Base-by-base conservation (phyloP, 2,888 invertebrate species). In the Lithophane semibrunnea region DNA sequence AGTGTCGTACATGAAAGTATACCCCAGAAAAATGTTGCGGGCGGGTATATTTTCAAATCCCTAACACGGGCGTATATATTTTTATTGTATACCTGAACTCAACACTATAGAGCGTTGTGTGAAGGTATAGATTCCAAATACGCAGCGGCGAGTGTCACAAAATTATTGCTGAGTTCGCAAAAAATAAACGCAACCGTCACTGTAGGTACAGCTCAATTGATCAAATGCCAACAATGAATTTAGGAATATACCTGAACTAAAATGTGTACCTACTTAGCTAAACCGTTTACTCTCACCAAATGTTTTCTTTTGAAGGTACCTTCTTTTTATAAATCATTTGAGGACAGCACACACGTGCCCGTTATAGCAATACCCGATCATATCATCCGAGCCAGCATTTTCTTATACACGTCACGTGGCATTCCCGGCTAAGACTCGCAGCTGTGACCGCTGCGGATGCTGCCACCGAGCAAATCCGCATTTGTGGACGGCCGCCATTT, bases 361-460 rank as follows among this genome's bases (percentile, higher is more conserved):
- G n/a, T n/a, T 58, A 64, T 44, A 49, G 24, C 49, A 47, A 71
- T 64, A 74, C 58, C 54, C 69, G 61, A 65, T 72, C 70, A 49
- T 42, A 56, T 64, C 24, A 8, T 63, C 65, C 58, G 65, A 84
- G 54, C 37, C 44, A 67, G 71, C 67, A 58, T 73, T 84, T 80
- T 77, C 69, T 88, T 65, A 73, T 63, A 73, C 68, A 64, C 47
- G 82, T 60, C 73, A 81, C 79, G 77, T 79, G 80, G 71, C 67
- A 69, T 56, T 61, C 77, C 77, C 66, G 60, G 44, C 76, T 63
- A 47, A 69, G 76, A 72, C 63, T 80, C 85, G 73, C 92, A 91
- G 88, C 90, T 91, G 92, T 80, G 86, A 76, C 82, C 86, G 64
- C 44, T 88, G 87, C 87, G 86, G 87, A 77, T 80, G 80, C 83